Percentiles rank a stretch among this genome's conserved stretches.
Evolutionary conservation across 1,140 invertebrate species (phyloP).

Genomic region (Diorhabda carinulata): DNA sequence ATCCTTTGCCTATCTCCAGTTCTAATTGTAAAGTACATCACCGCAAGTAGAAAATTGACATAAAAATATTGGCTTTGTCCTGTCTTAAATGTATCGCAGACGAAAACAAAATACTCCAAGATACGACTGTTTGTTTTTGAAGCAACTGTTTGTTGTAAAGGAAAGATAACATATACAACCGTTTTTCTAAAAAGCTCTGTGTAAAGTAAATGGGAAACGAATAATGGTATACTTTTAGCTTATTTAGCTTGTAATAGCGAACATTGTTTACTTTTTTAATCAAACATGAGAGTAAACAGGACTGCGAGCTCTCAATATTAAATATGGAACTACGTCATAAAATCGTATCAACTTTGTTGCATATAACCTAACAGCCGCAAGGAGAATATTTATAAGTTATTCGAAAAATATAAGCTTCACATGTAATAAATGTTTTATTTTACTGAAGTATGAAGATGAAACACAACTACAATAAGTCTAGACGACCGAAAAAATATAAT

Average conservation of each 20-base stretch:
- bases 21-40: too few relatives aligned
- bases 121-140: constrained; percentile 1
- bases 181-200: neutral
- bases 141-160: neutral
- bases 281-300: neutral
- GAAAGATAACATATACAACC: neutral
- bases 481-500: too few relatives aligned
- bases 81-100: neutral
- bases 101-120: neutral
- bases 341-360: neutral
- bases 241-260: constrained; percentile 2
- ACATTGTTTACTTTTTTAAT: constrained; percentile 1
- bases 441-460: too few relatives aligned
- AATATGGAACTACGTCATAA: too few relatives aligned
- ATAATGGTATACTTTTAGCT: constrained; percentile 1
- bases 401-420: too few relatives aligned
- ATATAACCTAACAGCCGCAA: neutral
- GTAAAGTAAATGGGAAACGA: neutral
- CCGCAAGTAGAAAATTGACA: neutral
- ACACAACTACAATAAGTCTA: too few relatives aligned
- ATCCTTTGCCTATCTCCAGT: too few relatives aligned
- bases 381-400: too few relatives aligned
- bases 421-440: too few relatives aligned
- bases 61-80: neutral
- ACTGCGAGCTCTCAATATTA: neutral